Evolutionary conservation across 2,113 vertebrate genomes (phyloP), one percentile per base, ranked within the genome.

Genomic region (Echinops telfairi): DNA sequence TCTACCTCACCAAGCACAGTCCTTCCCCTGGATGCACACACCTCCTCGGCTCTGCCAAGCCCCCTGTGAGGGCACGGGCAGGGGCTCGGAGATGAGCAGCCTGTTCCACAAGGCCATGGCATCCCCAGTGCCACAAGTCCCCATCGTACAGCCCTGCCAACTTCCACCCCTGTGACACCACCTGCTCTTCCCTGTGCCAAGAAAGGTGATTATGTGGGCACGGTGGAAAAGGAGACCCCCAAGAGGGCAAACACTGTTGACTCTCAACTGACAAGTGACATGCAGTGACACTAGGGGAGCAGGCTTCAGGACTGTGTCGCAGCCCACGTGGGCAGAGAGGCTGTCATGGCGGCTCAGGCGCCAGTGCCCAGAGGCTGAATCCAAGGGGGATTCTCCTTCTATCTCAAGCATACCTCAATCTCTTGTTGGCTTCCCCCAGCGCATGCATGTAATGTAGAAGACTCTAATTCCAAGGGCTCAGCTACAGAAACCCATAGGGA

Each of bases 1-100:
- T 94, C 82, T 96, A 86, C 36, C 94, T 97, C 92, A 78, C 90
- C 94, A 90, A 93, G 86, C 97, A 94, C 95, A 79, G 90, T 81
- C 20, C 33, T 83, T 88, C 91, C 84, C 94, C 77, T 68, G 38
- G 33, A 33, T 0, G 40, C 47, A 75, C 40, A 71, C 36, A 71
- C 27, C 19, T 31, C 87, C 57, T n/a, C 23, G 22, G 83, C 92
- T 84, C 79, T 91, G 91, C 88, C 96, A 95, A 93, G 86, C 60
- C 83, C 94, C 70, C 79, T 1, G 0, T 27, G 1, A 88, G 62
- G 88, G 60, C 88, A 27, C 77, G 93, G 88, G 23, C 1, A 29
- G 82, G 81, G 88, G 29, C 77, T 91, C 91, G n/a, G 57, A 83
- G 81, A 94, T 1, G 10, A 97, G 19, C 68, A 96, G 70, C 36